Base-by-base conservation (phyloP, 2,113 vertebrate species). In the Hippoglossus stenolepis region DNA sequence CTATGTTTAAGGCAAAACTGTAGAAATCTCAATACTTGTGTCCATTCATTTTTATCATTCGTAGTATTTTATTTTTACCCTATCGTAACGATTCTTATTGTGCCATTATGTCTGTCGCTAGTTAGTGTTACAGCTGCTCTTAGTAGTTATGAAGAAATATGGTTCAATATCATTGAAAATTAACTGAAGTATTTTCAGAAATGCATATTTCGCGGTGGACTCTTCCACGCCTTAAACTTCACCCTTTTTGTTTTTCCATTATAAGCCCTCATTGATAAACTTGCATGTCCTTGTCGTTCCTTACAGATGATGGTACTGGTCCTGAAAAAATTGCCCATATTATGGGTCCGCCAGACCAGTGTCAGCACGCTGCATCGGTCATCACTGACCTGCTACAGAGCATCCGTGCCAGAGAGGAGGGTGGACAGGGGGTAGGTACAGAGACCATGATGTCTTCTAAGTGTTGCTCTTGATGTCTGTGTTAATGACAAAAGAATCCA, bases 241-340 rank as follows among this genome's bases (percentile, higher is more conserved):
- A 31, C 7, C 15, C 2, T 57, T 61, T 64, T 62, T 28, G 4
- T 11, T 35, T 35, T 24, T 57, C 17, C 17, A 17, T 64, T 23
- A 53, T 51, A 60, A 58, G 38, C 18, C 10, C 9, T 11, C 26
- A 61, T 31, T 7, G 57, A 2, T 57, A 18, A 70, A 56, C 31
- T 7, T 31, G 31, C 31, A 31, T 31, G 31, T 43, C 31, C 20
- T 20, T 59, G 20, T 85, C 21, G 5, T 24, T 13, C 24, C 6
- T 80, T 49, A 28, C 83, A 98, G 97, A 98, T 89, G 97, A 98
- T 2, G 96, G 96, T 20, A 94, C 93, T 0, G 94, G 95, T 57
- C 97, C 97, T 7, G 97, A 98, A 49, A 98, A 97, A 89, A 96
- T 98, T 1, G 97, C 97, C 14, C 94, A 96, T 76, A 96, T 98